These are phyloP conservation scores for Oncorhynchus keta DNA, from an alignment of 2,113 vertebrate genomes.

Conservation along the genomic window DNA sequence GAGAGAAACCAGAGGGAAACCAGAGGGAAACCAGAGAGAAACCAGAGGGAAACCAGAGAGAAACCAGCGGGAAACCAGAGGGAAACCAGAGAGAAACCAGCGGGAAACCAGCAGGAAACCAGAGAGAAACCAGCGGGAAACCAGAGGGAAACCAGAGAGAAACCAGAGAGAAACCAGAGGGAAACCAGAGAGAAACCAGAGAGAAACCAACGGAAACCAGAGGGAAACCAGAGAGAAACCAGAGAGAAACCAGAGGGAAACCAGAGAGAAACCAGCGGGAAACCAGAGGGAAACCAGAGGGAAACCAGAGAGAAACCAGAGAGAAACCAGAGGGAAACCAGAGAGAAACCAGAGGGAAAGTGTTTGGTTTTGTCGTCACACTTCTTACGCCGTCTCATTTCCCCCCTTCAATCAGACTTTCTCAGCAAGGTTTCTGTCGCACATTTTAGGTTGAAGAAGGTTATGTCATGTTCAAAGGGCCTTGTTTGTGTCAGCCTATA, in stretches of 20 bases:
- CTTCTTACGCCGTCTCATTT: slow-evolving; percentile 34
- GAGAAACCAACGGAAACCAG: neutral
- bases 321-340: neutral
- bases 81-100: too few species aligned
- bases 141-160: neutral
- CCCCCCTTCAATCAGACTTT: slow-evolving; percentile 31
- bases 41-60: too few species aligned
- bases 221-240: neutral
- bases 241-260: neutral
- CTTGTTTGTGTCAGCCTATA: slow-evolving; percentile 26
- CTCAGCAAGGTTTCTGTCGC: slow-evolving; percentile 43
- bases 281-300: neutral
- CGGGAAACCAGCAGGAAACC: neutral
- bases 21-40: too few species aligned
- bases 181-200: neutral
- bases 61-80: too few species aligned
- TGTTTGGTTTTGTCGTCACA: slow-evolving; percentile 33
- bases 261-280: neutral
- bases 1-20: too few species aligned
- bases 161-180: neutral
- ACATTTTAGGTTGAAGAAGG: slow-evolving; percentile 49
- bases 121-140: neutral
- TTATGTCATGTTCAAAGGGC: slow-evolving; percentile 39
- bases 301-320: neutral
- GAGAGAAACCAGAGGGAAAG: neutral